phyloP scores from a whole-genome alignment of 1,140 invertebrate genomes.

The Whitmania pigra region DNA sequence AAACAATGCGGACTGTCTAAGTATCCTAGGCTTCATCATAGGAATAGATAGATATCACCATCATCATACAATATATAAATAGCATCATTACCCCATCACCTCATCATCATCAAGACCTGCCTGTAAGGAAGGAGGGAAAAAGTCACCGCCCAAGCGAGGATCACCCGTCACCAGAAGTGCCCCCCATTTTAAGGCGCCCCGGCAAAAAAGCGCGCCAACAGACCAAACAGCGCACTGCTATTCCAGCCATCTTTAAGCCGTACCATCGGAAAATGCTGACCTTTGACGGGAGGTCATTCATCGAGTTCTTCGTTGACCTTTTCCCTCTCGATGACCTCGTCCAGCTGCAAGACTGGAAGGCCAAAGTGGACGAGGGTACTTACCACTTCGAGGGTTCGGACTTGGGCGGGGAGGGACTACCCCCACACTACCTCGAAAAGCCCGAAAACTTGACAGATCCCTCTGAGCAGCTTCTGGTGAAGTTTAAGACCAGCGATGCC shows the following conservation, averaged over 20 bases:
- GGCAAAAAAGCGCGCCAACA: neutral
- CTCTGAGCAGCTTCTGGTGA: conserved; percentile 31
- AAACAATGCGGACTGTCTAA: no score
- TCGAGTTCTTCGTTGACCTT: conserved; percentile 27
- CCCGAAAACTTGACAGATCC: neutral
- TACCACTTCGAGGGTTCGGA: no score
- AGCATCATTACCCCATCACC: no score
- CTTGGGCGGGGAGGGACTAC: no score
- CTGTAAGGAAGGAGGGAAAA: neutral
- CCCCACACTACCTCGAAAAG: no score
- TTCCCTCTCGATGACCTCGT: conserved; percentile 26
- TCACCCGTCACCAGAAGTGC: neutral
- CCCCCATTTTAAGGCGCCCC: no score
- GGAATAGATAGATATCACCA: no score
- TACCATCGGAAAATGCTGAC: conserved; percentile 28
- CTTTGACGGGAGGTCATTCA: conserved; percentile 29
- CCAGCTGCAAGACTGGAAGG: no score
- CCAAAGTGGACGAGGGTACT: no score
- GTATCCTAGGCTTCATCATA: no score
- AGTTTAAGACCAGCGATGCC: conserved; percentile 30
- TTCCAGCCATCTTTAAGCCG: neutral
- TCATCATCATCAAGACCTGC: no score
- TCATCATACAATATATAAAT: no score
- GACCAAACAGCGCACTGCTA: neutral
- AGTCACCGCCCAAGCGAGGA: neutral